Conservation (phyloP, 2,888 invertebrate species). For the Pachydiplax longipennis region DNA sequence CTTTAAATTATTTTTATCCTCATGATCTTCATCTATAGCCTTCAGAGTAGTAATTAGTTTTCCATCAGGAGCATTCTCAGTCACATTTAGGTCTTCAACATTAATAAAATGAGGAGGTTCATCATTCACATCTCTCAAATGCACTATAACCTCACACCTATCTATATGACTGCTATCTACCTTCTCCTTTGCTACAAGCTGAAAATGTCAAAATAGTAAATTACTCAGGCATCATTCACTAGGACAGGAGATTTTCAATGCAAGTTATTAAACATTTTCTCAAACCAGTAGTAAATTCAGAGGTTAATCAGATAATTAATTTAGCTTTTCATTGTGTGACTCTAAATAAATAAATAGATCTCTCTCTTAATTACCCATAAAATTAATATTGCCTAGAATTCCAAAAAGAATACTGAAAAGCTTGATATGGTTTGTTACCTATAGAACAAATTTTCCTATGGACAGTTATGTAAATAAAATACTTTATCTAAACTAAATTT, state of each 20-base stretch:
- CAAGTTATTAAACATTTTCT: neutral
- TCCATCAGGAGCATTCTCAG: slow-evolving; percentile 63
- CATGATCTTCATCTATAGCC: slow-evolving; percentile 66
- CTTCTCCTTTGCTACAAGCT: slow-evolving; percentile 58
- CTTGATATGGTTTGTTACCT: no score
- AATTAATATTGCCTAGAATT: no score
- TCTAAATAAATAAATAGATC: no score
- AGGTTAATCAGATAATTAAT: no score
- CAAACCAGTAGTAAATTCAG: no score
- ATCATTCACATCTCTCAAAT: slow-evolving; percentile 74
- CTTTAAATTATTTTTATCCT: slow-evolving; percentile 66
- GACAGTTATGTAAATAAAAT: no score
- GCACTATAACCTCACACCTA: slow-evolving; percentile 60
- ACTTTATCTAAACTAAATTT: no score
- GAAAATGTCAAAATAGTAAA: slow-evolving; percentile 41
- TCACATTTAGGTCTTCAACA: slow-evolving; percentile 57
- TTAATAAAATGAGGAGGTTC: slow-evolving; percentile 70
- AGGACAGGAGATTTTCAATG: neutral
- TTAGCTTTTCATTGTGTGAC: no score
- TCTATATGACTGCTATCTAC: slow-evolving; percentile 50
- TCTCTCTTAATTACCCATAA: no score
- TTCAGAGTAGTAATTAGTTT: slow-evolving; percentile 63
- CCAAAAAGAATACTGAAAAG: no score
- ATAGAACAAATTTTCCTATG: no score
- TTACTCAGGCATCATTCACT: neutral